Evolutionary conservation across 2,113 vertebrate genomes (phyloP).

Genomic region (Carollia perspicillata): DNA sequence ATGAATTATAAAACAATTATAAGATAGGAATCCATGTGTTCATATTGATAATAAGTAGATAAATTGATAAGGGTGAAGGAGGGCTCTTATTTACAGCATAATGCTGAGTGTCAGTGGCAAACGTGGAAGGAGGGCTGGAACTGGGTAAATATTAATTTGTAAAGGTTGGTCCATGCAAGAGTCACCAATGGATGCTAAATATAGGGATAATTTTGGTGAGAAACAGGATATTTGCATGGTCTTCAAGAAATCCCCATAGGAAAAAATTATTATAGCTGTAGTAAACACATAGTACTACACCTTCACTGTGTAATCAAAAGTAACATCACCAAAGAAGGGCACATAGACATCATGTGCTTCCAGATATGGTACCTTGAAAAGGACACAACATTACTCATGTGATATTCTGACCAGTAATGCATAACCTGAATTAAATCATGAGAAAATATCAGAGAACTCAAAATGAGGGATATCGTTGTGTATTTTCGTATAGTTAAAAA

Average conservation of each 20-base stretch:
- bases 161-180: not conserved
- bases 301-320: not conserved
- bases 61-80: not conserved
- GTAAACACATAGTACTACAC: not conserved
- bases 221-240: not conserved
- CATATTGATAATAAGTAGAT: not conserved
- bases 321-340: not conserved
- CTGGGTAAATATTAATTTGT: not conserved
- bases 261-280: not conserved
- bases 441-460: not conserved
- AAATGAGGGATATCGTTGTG: not conserved
- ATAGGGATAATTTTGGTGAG: not conserved
- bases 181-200: not conserved
- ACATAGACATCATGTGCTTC: not conserved
- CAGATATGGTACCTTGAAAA: not conserved
- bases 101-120: not conserved
- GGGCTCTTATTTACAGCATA: not conserved
- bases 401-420: not conserved
- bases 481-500: not conserved
- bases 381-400: not conserved
- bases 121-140: not conserved
- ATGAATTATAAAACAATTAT: constrained; percentile 1
- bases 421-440: not conserved
- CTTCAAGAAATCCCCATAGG: not conserved
- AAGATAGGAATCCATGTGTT: not conserved